Evolutionary conservation across 2,888 invertebrate genomes (phyloP).

Genomic region (Apodemia zela): DNA sequence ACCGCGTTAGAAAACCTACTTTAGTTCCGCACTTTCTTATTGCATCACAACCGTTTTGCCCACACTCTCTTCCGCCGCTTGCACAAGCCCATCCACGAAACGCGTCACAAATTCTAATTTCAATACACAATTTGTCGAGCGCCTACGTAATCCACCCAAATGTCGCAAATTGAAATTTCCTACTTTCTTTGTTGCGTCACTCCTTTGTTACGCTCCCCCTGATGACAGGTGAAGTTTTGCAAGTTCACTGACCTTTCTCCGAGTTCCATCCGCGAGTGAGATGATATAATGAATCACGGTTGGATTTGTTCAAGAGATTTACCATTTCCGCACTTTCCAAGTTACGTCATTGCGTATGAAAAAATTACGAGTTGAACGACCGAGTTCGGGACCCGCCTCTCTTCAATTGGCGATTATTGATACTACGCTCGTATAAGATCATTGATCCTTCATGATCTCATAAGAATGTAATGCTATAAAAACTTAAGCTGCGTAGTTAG

Average conservation of each 20-base stretch:
- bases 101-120: constrained; percentile 42
- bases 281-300: constrained; percentile 63
- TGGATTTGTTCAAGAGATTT: constrained; percentile 60
- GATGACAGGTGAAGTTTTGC: constrained; percentile 71
- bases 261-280: constrained; percentile 53
- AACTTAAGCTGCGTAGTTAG: constrained; percentile 28
- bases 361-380: constrained; percentile 64
- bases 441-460: constrained; percentile 78
- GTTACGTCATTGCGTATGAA: constrained; percentile 66
- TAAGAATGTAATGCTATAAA: constrained; percentile 43
- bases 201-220: constrained; percentile 55
- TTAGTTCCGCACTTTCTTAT: constrained; percentile 79
- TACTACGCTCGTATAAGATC: constrained; percentile 62
- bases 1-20: constrained; percentile 77
- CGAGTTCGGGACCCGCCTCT: constrained; percentile 49
- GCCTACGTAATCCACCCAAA: constrained; percentile 34
- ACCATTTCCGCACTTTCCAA: constrained; percentile 75
- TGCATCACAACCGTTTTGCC: constrained; percentile 73
- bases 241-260: constrained; percentile 71
- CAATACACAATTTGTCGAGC: constrained; percentile 36
- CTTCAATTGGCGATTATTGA: constrained; percentile 58
- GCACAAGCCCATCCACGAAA: constrained; percentile 59
- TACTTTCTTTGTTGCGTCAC: constrained; percentile 65
- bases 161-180: constrained; percentile 17
- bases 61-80: constrained; percentile 75